Evolutionary conservation across 2,888 invertebrate species (phyloP), one percentile per base, ranked within the genome.

Genomic region (Andrena bicolor): DNA sequence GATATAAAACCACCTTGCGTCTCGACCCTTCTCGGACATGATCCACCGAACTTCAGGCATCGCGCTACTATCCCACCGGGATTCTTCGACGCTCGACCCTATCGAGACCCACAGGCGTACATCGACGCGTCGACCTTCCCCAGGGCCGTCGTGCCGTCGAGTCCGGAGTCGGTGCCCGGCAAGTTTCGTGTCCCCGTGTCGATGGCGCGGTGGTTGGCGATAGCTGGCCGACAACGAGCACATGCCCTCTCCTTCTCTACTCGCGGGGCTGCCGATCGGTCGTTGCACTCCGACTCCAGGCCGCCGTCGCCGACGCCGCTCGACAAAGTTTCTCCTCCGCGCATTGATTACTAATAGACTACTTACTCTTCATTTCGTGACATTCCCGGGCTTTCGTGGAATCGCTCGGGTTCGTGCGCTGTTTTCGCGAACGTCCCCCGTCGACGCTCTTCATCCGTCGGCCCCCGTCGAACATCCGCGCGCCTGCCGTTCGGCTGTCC

Each of bases 321-420:
- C 88, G 86, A 86, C 87, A 86, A 87, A 87, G 80, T 86, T 87
- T 56, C 80, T 56, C 56, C 41, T 79, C 61, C 87, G 89, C 89
- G 89, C 80, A 82, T 85, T 70, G 89, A 89, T 89, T 89, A 89
- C 89, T 89, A 89, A 89, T 89, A 79, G 85, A 88, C 88, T 84
- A 68, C 83, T 85, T 83, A 84, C 83, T 79, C 87, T 78, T 85
- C 84, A 84, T 89, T 89, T 89, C 86, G 84, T 88, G 84, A 80
- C 76, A 84, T 89, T 87, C 85, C 64, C 69, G 56, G 76, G 65
- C 69, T 70, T 85, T 86, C 88, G 74, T 56, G 85, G 83, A 83
- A 85, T 83, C 74, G 78, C 48, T 23, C 20, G 32, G 23, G 76
- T 84, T 78, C 84, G 84, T 84, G 84, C 80, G 72, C 48, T 51